These are phyloP conservation scores for Iguana delicatissima DNA, from an alignment of 2,797 vertebrate species.

Conservation along the genomic window DNA sequence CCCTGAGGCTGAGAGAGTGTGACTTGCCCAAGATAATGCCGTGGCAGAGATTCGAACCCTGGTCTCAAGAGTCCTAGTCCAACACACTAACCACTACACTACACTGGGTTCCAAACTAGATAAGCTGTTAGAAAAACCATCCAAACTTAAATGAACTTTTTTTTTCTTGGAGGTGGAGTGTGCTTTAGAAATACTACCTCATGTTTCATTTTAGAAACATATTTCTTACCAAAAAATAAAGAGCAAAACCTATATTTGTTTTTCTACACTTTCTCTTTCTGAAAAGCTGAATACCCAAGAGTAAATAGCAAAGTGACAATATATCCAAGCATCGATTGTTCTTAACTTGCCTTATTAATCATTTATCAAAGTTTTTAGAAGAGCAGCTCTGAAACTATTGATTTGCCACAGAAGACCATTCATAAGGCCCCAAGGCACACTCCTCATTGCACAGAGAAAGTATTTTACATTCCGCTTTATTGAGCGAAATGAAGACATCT, in stretches of 20 bases:
- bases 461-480: constrained; percentile 28
- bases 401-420: constrained; percentile 17
- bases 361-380: constrained; percentile 42
- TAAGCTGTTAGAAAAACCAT: background rate
- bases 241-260: background rate
- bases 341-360: constrained; percentile 42
- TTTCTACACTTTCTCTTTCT: background rate
- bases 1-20: too few relatives aligned
- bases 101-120: background rate
- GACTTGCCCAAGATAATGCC: too few relatives aligned
- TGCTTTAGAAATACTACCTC: background rate
- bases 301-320: constrained; percentile 13
- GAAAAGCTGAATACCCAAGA: constrained; percentile 5
- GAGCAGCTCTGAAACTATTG: background rate
- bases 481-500: constrained; percentile 29
- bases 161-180: too few relatives aligned
- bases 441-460: background rate
- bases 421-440: background rate
- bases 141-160: background rate
- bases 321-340: constrained; percentile 22
- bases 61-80: too few relatives aligned
- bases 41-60: too few relatives aligned
- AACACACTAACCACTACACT: too few relatives aligned
- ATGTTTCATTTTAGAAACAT: background rate
- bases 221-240: background rate